These are phyloP conservation scores for Nothura maculosa DNA, from an alignment of 2,797 vertebrate genomes.

Conservation along the genomic window DNA sequence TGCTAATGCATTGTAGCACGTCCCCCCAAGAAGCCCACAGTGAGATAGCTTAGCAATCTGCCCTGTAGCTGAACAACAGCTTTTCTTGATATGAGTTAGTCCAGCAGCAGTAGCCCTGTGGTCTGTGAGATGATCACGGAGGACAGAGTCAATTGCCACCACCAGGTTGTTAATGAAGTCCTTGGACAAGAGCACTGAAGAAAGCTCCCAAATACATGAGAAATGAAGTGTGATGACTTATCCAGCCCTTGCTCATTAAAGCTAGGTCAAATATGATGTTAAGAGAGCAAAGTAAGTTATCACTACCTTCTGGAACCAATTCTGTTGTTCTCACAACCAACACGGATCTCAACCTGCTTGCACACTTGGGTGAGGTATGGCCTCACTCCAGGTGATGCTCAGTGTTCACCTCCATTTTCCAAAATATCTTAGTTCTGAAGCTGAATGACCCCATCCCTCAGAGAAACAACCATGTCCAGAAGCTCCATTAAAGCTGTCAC, in stretches of 20 bases:
- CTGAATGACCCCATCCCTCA: not conserved
- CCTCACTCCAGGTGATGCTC: not conserved
- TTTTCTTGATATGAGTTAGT: not conserved
- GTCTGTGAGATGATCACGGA: no score
- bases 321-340: not conserved
- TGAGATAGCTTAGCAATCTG: not conserved
- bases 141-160: not conserved
- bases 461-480: not conserved
- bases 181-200: not conserved
- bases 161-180: not conserved
- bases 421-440: not conserved
- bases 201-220: not conserved
- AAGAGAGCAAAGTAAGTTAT: not conserved
- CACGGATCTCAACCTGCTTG: not conserved
- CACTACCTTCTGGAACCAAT: not conserved
- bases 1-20: not conserved
- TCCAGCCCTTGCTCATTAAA: not conserved
- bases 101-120: not conserved
- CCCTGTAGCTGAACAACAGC: not conserved
- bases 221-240: not conserved
- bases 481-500: not conserved
- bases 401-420: not conserved
- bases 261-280: not conserved
- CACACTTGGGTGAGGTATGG: rapidly evolving
- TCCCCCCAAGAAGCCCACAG: not conserved